Evolutionary conservation across 2,888 invertebrate genomes (phyloP).

Genomic region (Harpalus rufipes): DNA sequence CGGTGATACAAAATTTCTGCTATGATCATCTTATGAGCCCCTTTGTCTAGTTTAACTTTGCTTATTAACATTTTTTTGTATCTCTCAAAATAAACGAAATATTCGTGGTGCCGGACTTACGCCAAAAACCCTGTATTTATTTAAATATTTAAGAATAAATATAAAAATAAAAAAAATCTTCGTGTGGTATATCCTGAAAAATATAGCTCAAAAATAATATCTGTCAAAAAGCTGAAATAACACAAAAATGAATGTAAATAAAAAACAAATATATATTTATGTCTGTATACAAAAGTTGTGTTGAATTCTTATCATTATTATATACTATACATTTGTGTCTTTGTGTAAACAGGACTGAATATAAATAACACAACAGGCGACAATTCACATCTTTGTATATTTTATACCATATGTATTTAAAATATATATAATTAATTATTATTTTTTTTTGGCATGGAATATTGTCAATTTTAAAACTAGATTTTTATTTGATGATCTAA

Average conservation of each 20-base stretch:
- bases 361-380: constrained; percentile 40
- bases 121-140: no score
- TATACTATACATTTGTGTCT: constrained; percentile 46
- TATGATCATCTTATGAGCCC: no score
- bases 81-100: no score
- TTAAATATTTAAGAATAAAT: no score
- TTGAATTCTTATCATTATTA: constrained; percentile 33
- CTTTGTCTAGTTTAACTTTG: no score
- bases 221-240: constrained; percentile 16
- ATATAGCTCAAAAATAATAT: background rate
- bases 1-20: no score
- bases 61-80: no score
- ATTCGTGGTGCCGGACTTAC: no score
- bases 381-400: constrained; percentile 50
- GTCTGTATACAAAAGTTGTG: constrained; percentile 56
- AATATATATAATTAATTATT: constrained; percentile 61
- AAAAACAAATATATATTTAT: constrained; percentile 59
- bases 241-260: constrained; percentile 49
- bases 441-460: constrained; percentile 56
- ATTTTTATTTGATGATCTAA: constrained; percentile 57
- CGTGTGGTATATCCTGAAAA: no score
- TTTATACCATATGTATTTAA: constrained; percentile 60
- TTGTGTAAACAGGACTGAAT: constrained; percentile 50
- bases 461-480: constrained; percentile 59
- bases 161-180: no score